Evolutionary conservation across 2,113 vertebrate genomes (phyloP).

Genomic region (Martes martes): DNA sequence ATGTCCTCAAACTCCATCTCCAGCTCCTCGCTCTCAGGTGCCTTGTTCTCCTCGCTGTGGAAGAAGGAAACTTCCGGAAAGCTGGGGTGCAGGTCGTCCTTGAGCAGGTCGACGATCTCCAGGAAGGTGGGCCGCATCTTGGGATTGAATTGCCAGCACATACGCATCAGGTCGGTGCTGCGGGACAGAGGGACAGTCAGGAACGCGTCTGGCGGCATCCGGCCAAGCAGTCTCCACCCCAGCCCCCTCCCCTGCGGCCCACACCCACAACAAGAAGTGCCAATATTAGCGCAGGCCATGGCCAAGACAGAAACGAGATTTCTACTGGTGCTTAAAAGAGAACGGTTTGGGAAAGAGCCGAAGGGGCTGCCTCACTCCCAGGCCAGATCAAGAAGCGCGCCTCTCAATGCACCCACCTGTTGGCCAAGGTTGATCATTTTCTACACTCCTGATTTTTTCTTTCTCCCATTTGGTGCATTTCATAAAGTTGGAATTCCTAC

Average conservation of each 20-base stretch:
- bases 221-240: fast-evolving
- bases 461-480: neutral
- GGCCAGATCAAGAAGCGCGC: neutral
- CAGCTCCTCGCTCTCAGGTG: slow-evolving; percentile 93
- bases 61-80: slow-evolving; percentile 97
- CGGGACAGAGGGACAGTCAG: neutral
- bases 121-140: slow-evolving; percentile 96
- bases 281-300: fast-evolving
- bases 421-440: fast-evolving
- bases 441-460: no score
- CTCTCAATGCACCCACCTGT: neutral
- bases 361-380: neutral
- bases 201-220: fast-evolving
- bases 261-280: neutral
- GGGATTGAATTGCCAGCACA: slow-evolving; percentile 99
- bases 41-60: slow-evolving; percentile 98
- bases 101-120: slow-evolving; percentile 95
- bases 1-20: slow-evolving; percentile 98
- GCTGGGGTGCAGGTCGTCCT: slow-evolving; percentile 93
- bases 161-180: slow-evolving; percentile 96
- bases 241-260: fast-evolving
- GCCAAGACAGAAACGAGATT: neutral
- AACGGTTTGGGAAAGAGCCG: neutral
- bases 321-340: neutral
- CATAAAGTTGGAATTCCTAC: neutral